Evolutionary conservation across 2,797 vertebrate genomes (phyloP), one percentile per base, ranked within the genome.

Genomic region (Girardinus metallicus): DNA sequence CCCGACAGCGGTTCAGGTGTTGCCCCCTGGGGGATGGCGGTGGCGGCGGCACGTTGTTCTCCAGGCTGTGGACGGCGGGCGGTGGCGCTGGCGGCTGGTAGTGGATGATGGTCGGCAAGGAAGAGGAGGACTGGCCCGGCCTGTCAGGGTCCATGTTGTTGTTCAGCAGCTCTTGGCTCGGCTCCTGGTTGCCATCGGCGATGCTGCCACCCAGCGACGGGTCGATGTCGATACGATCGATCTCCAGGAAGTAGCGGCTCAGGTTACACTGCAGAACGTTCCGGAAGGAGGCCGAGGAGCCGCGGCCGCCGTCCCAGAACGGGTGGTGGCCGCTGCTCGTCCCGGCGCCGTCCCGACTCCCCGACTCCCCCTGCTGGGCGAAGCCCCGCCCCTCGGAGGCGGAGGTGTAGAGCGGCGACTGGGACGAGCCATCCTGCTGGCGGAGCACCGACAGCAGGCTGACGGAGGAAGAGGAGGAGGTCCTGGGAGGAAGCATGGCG

Each of bases 181-280:
- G 97, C 43, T 96, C 95, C 89, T 95, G 96, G 77, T 92, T 81
- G 0, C 95, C 91, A 29, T 96, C 93, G 44, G 70, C 76, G 49
- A 89, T 29, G 62, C 53, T 5, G 3, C 95, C 95, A 85, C 95
- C 95, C 64, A 97, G 88, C 0, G 97, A 96, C 4, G 98, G 96
- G 94, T 99, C 98, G 85, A 98, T 95, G 89, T 99, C 98, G 93
- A 98, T 97, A 86, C 97, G 96, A 89, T 99, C 98, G 44, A 99
- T 98, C 94, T 99, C 98, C 95, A 99, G 95, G 94, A 99, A 99
- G 94, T 99, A 99, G 82, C 98, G 97, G 94, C 97, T 98, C 91
- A 99, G 93, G 94, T 99, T 99, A 93, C 98, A 99, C 68, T 98
- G 98, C 88, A 99, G 95, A 82, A 98, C 98, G 23, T 99, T 99